Percentiles rank a stretch among this genome's conserved stretches.
Evolutionary conservation across 1,140 invertebrate species (phyloP).

Genomic region (Papilio polytes): DNA sequence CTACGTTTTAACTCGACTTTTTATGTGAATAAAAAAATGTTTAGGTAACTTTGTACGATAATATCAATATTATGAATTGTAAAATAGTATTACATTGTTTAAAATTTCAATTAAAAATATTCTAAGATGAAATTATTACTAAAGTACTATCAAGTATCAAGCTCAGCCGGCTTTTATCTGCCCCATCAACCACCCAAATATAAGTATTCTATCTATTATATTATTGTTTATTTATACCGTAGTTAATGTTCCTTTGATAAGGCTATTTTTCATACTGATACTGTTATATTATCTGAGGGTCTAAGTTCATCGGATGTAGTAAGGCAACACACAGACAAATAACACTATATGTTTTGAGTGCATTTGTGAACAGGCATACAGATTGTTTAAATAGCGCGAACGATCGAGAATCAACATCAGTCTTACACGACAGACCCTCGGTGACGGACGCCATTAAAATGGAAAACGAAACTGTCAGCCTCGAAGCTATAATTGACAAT

Average conservation of each 20-base stretch:
- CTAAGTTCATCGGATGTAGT: conserved; percentile 65
- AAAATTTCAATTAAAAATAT: no score
- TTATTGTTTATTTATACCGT: conserved; percentile 20
- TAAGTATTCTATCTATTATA: neutral
- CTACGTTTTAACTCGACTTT: neutral
- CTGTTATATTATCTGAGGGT: conserved; percentile 65
- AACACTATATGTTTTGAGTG: conserved; percentile 54
- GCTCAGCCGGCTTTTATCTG: neutral
- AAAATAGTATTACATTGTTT: no score
- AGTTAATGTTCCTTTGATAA: conserved; percentile 45
- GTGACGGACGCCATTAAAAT: conserved; percentile 49
- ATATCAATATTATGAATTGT: no score
- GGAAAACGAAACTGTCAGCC: conserved; percentile 75
- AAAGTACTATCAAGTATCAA: no score
- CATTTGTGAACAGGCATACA: conserved; percentile 49
- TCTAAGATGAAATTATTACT: no score
- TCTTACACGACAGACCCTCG: conserved; percentile 40
- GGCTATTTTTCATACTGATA: conserved; percentile 61
- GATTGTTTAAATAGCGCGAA: conserved; percentile 64
- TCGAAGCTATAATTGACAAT: conserved; percentile 74
- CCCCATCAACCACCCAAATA: neutral
- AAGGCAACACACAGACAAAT: conserved; percentile 60
- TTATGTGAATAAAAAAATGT: neutral
- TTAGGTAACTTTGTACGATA: no score
- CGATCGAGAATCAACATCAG: conserved; percentile 55